phyloP scores from a whole-genome alignment of 1,140 invertebrate species.

The Scaptomyza graminum region DNA sequence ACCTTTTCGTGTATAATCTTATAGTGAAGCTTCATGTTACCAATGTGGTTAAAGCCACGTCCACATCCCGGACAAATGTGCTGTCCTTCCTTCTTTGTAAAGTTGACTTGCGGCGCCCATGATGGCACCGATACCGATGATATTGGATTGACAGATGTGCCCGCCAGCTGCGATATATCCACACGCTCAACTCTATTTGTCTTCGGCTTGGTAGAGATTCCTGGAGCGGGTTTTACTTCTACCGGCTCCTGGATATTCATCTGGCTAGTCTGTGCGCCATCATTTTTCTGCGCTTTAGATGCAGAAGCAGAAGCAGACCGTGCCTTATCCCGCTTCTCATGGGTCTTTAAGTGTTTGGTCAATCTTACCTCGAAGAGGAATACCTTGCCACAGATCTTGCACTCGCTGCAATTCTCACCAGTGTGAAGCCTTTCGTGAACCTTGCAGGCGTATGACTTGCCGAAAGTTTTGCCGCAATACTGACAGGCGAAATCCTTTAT shows the following conservation, averaged over 20 bases:
- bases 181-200: slow-evolving; percentile 67
- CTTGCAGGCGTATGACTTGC: slow-evolving; percentile 74
- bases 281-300: slow-evolving; percentile 28
- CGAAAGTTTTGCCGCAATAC: slow-evolving; percentile 79
- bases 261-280: background rate
- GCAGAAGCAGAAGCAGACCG: slow-evolving; percentile 44
- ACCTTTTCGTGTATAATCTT: slow-evolving; percentile 78
- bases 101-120: slow-evolving; percentile 78
- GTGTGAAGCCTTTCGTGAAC: slow-evolving; percentile 76
- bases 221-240: background rate
- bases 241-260: background rate
- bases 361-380: slow-evolving; percentile 72
- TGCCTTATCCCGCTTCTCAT: slow-evolving; percentile 69
- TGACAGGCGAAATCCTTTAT: slow-evolving; percentile 80
- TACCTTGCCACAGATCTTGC: slow-evolving; percentile 77
- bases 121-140: slow-evolving; percentile 76
- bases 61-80: slow-evolving; percentile 78
- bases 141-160: slow-evolving; percentile 77
- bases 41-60: slow-evolving; percentile 73
- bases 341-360: slow-evolving; percentile 70
- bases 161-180: slow-evolving; percentile 73
- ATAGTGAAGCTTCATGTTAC: slow-evolving; percentile 78
- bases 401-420: slow-evolving; percentile 84
- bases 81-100: slow-evolving; percentile 77
- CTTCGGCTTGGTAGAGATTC: slow-evolving; percentile 22